Evolutionary conservation across 2,113 vertebrate species (phyloP), one percentile per base, ranked within the genome.

Genomic region (Crotalus horridus): DNA sequence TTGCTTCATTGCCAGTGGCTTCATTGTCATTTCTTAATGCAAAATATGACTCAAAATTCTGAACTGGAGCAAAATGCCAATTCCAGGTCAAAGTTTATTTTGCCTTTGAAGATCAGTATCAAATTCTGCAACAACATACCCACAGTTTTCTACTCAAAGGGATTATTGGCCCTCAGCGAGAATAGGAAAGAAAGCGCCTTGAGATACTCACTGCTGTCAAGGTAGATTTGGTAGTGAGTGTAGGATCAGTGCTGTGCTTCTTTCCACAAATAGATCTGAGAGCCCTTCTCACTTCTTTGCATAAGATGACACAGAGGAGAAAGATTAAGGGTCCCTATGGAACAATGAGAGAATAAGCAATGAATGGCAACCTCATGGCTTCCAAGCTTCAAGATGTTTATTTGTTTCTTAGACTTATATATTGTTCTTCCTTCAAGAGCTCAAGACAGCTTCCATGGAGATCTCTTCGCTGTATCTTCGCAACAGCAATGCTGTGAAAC

Each of bases 261-360:
- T 97, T 97, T 95, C 98, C 93, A 43, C 98, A 99, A 97, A 98
- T 98, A 92, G 98, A 98, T n/a, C 97, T 97, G 93, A 99, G 97
- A 55, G 98, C 98, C 12, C 96, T 98, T 94, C 98, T 97, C 20
- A 98, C 99, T 94, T 99, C 99, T 95, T 98, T 98, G 96, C 98
- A 99, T 93, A 99, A 98, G 94, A 98, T 97, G 53, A 99, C 97
- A 4, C 98, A 99, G 95, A 98, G 98, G 93, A 99, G 97, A 97
- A 99, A 99, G 89, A 99, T 97, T 94, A 98, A 98, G 2, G 98
- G 98, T 46, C 99, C 99, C 99, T 99, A 96, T 46, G 55, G 94
- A 51, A 91, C 93, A 29, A 48, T 81, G 26, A 39, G 23, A 4
- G 1, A 87, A 55, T 58, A 88, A 21, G 90, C 88, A 89, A 61